Conservation (phyloP, 2,888 invertebrate genomes). For the Charanyca ferruginea region DNA sequence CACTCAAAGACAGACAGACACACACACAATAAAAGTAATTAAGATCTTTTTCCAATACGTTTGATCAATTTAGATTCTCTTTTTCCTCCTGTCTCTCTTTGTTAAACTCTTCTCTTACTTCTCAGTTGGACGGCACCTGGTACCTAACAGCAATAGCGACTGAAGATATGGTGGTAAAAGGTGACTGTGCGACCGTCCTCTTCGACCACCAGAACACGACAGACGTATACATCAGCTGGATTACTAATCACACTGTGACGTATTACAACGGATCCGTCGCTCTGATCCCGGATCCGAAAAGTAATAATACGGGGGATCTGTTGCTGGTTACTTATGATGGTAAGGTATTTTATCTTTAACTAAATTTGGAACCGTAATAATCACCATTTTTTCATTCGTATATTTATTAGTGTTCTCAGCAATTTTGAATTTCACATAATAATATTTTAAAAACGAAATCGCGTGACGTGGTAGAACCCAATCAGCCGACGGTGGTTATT, state of each 20-base stretch:
- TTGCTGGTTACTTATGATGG: conserved; percentile 83
- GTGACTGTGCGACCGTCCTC: conserved; percentile 83
- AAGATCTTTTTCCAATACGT: too few relatives aligned
- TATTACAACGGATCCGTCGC: conserved; percentile 85
- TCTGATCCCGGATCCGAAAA: conserved; percentile 78
- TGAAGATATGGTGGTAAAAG: conserved; percentile 79
- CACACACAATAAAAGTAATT: too few relatives aligned
- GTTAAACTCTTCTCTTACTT: conserved; percentile 5
- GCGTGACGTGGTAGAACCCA: too few relatives aligned
- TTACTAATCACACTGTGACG: conserved; percentile 80
- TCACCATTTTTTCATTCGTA: too few relatives aligned
- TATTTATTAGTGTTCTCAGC: too few relatives aligned
- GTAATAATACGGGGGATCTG: conserved; percentile 80
- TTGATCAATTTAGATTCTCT: too few relatives aligned
- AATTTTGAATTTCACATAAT: too few relatives aligned
- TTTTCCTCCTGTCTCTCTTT: too few relatives aligned
- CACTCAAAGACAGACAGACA: too few relatives aligned
- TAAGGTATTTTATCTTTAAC: conserved; percentile 61
- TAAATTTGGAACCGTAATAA: too few relatives aligned
- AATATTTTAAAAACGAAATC: too few relatives aligned
- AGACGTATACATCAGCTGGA: conserved; percentile 84
- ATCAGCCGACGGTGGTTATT: too few relatives aligned
- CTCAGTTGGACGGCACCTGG: conserved; percentile 85
- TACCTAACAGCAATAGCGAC: conserved; percentile 82
- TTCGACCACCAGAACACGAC: conserved; percentile 86